Percentiles rank a stretch among this genome's conserved stretches.
Conservation (phyloP, 2,888 invertebrate species). For the Sipha maydis region DNA sequence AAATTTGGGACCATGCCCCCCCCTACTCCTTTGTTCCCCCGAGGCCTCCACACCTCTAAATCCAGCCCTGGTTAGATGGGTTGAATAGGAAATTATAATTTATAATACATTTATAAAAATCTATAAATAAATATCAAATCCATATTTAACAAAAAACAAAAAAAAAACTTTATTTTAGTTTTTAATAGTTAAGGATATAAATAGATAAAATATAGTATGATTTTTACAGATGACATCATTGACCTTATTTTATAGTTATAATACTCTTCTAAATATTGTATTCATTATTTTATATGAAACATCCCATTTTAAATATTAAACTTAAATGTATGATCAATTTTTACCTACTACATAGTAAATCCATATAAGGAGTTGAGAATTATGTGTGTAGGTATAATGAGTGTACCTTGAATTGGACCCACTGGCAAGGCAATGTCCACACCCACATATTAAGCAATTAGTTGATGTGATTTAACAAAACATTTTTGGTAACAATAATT, state of each 20-base stretch:
- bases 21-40: too few relatives aligned
- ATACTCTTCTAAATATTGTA: not conserved
- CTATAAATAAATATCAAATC: not conserved
- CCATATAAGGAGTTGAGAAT: slow-evolving; percentile 55
- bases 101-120: not conserved
- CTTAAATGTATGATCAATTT: not conserved
- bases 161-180: slow-evolving; percentile 9
- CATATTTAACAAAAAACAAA: not conserved
- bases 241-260: slow-evolving; percentile 25
- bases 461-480: slow-evolving; percentile 31
- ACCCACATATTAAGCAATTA: slow-evolving; percentile 45
- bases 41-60: too few relatives aligned
- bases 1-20: too few relatives aligned
- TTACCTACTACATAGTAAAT: slow-evolving; percentile 43
- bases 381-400: slow-evolving; percentile 57
- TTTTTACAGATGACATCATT: slow-evolving; percentile 28
- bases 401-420: slow-evolving; percentile 56
- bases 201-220: slow-evolving; percentile 24
- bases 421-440: slow-evolving; percentile 49
- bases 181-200: slow-evolving; percentile 17
- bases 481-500: slow-evolving; percentile 28
- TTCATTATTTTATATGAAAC: slow-evolving; percentile 1
- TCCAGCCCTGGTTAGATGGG: too few relatives aligned
- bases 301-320: not conserved
- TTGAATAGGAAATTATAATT: not conserved